Conservation (phyloP, 2,797 vertebrate species). For the Ctenosaura bakeri region DNA sequence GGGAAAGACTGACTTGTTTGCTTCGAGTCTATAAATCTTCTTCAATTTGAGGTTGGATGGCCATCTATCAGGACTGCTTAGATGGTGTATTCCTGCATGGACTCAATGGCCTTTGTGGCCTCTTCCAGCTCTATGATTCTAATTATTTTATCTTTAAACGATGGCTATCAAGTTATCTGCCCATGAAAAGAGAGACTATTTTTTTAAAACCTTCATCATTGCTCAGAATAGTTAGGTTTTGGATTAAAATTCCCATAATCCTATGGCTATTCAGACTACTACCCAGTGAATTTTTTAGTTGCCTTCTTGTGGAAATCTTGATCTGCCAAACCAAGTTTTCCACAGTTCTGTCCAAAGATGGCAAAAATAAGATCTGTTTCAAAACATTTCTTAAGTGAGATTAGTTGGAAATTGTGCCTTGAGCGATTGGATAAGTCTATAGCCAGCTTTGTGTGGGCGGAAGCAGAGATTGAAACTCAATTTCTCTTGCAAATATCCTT, state of each 20-base stretch:
- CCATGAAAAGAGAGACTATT: neutral
- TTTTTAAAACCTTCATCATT: neutral
- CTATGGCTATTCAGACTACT: no score
- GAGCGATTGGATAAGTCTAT: constrained; percentile 45
- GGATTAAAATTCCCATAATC: no score
- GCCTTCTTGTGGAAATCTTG: constrained; percentile 39
- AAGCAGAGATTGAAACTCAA: constrained; percentile 32
- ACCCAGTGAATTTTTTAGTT: constrained; percentile 19
- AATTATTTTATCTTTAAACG: neutral
- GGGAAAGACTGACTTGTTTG: neutral
- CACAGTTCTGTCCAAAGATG: constrained; percentile 31
- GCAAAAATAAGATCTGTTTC: constrained; percentile 7
- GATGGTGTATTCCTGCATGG: no score
- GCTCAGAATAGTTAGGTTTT: no score
- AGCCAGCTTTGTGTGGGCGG: constrained; percentile 40
- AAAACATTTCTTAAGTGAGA: constrained; percentile 11
- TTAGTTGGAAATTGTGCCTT: constrained; percentile 22
- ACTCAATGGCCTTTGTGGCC: no score
- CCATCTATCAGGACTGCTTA: no score
- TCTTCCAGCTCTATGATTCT: no score
- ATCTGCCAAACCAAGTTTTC: constrained; percentile 13
- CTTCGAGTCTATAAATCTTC: neutral
- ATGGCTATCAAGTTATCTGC: neutral
- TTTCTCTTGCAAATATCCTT: constrained; percentile 41
- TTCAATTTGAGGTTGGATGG: neutral